Percentiles rank a stretch among this genome's conserved stretches.
phyloP scores from a whole-genome alignment of 2,797 vertebrate species.

The Sphenodon punctatus region DNA sequence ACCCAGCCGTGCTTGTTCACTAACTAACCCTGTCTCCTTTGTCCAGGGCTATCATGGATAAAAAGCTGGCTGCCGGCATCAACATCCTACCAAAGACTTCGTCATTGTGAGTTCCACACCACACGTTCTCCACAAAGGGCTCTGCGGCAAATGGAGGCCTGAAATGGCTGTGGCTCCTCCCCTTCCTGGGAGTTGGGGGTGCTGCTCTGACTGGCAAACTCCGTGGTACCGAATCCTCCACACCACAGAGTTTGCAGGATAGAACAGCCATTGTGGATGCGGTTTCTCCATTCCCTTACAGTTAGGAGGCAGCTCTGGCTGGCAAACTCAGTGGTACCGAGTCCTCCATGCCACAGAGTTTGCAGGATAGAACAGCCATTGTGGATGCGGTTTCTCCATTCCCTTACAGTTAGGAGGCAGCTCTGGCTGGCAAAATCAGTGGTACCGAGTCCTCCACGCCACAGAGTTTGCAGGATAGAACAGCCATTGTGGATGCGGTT shows the following conservation, averaged over 20 bases:
- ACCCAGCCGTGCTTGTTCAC: no score
- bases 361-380: no score
- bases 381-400: neutral
- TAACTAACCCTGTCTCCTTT: slow-evolving; percentile 27
- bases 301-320: neutral
- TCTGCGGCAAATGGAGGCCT: neutral
- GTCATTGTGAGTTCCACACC: slow-evolving; percentile 81
- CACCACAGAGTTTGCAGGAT: no score
- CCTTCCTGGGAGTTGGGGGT: neutral
- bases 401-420: no score
- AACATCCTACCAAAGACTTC: slow-evolving; percentile 84
- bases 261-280: neutral
- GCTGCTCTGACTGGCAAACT: neutral
- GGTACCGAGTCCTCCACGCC: neutral
- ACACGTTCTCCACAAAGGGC: rapidly evolving
- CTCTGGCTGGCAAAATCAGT: neutral
- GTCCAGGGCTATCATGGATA: slow-evolving; percentile 85
- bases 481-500: neutral
- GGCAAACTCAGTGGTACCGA: neutral
- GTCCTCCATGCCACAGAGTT: no score
- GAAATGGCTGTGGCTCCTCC: neutral
- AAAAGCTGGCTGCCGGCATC: slow-evolving; percentile 83
- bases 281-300: neutral
- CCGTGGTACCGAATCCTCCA: neutral
- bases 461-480: no score